Evolutionary conservation across 1,140 invertebrate genomes (phyloP).

Genomic region (Eriosoma lanigerum): DNA sequence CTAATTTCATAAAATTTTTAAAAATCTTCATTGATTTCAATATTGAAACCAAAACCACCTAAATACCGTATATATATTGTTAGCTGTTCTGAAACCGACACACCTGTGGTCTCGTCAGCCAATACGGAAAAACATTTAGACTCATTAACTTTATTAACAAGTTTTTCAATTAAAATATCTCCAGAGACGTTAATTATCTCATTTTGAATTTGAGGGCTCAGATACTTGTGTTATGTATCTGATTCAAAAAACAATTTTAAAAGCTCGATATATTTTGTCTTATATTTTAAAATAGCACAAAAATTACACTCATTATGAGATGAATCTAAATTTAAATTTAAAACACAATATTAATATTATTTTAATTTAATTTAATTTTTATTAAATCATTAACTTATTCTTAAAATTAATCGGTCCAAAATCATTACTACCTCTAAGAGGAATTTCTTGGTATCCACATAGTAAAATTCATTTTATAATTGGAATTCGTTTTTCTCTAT

Average conservation of each 20-base stretch:
- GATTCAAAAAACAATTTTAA: background rate
- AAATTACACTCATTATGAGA: background rate
- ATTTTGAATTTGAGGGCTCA: background rate
- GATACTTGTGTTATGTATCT: conserved; percentile 30
- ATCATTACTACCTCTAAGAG: conserved; percentile 52
- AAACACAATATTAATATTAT: background rate
- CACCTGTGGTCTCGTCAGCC: background rate
- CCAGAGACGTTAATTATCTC: background rate
- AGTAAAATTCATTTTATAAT: background rate
- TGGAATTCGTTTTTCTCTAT: background rate
- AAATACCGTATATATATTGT: background rate
- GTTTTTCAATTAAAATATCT: background rate
- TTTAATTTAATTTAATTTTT: background rate
- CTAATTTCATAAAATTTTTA: background rate
- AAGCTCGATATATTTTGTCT: background rate
- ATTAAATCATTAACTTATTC: conserved; percentile 53
- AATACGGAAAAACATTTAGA: background rate
- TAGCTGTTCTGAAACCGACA: background rate
- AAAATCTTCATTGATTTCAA: background rate
- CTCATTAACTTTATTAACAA: background rate
- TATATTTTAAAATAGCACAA: background rate
- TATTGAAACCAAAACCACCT: background rate
- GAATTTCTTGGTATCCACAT: background rate
- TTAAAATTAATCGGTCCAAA: conserved; percentile 57
- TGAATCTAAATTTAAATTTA: background rate